These are phyloP conservation scores for Pachymerium ferrugineum DNA, from an alignment of 2,888 invertebrate species.

Conservation along the genomic window DNA sequence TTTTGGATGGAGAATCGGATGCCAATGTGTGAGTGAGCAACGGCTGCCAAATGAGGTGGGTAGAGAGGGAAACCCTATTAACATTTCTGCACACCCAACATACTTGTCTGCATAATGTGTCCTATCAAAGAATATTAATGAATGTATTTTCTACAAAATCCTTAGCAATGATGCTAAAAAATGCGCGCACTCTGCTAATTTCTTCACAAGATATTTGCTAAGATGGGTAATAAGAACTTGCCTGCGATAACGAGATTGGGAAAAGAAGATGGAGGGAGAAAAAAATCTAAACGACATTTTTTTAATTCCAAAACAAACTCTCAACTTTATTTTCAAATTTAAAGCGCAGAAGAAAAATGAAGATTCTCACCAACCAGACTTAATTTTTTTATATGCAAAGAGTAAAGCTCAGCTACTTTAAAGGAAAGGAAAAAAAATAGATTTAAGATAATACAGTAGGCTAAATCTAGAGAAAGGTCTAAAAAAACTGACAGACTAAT, in stretches of 20 bases:
- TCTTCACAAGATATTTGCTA: not conserved
- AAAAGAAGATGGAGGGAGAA: not conserved
- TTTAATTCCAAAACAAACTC: not conserved
- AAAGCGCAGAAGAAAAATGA: not conserved
- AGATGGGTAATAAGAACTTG: constrained; percentile 4
- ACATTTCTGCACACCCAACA: constrained; percentile 14
- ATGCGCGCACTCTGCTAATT: constrained; percentile 2
- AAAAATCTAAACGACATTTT: not conserved
- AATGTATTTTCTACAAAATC: not conserved
- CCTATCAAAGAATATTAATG: constrained; percentile 19
- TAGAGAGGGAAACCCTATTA: not conserved
- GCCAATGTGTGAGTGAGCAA: constrained; percentile 9
- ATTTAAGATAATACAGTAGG: constrained; percentile 12
- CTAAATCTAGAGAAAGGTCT: not conserved
- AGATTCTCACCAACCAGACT: not conserved
- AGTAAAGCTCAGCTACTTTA: not conserved
- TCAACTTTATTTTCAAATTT: not conserved
- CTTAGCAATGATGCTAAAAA: constrained; percentile 4
- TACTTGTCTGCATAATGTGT: constrained; percentile 1
- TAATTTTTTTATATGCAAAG: no score
- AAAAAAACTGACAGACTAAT: constrained; percentile 6
- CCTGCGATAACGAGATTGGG: constrained; percentile 3
- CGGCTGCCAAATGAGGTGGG: constrained; percentile 2
- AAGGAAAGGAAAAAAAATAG: not conserved
- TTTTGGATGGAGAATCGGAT: not conserved